Percentiles rank a stretch among this genome's conserved stretches.
phyloP scores from a whole-genome alignment of 2,797 vertebrate genomes.

The Enteromius thamalakanensis region DNA sequence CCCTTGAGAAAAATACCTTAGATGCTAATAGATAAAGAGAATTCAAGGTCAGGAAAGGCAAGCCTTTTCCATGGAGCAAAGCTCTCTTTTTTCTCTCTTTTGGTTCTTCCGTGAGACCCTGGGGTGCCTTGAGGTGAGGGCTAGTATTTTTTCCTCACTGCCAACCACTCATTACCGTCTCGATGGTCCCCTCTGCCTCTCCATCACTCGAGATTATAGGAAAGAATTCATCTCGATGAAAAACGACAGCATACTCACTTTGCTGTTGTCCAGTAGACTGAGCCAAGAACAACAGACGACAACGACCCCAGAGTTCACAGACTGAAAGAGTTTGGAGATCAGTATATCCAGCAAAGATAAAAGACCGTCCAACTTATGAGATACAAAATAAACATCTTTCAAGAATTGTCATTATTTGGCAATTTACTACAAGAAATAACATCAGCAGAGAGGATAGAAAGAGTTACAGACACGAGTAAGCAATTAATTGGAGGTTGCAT shows the following conservation, averaged over 20 bases:
- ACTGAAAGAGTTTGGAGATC: slow-evolving; percentile 36
- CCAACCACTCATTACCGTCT: slow-evolving; percentile 52
- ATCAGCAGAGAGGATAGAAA: slow-evolving; percentile 64
- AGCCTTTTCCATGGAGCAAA: slow-evolving; percentile 39
- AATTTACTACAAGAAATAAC: slow-evolving; percentile 10
- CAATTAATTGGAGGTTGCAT: slow-evolving; percentile 86
- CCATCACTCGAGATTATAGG: slow-evolving; percentile 53
- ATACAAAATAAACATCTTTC: slow-evolving; percentile 30
- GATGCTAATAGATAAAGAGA: slow-evolving; percentile 52
- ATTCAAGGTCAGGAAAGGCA: slow-evolving; percentile 44
- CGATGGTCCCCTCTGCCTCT: slow-evolving; percentile 45
- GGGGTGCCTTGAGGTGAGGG: slow-evolving; percentile 58
- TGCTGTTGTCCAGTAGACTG: slow-evolving; percentile 44
- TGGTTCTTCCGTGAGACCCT: slow-evolving; percentile 51
- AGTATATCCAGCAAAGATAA: slow-evolving; percentile 54
- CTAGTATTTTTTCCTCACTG: slow-evolving; percentile 48
- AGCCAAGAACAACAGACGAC: slow-evolving; percentile 60
- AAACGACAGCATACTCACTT: slow-evolving; percentile 56
- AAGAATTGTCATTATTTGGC: slow-evolving; percentile 9
- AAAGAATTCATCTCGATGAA: slow-evolving; percentile 57
- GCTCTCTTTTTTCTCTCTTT: slow-evolving; percentile 30
- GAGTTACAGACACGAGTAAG: slow-evolving; percentile 86
- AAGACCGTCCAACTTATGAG: slow-evolving; percentile 43
- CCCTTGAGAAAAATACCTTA: slow-evolving; percentile 48
- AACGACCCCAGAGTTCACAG: slow-evolving; percentile 53